phyloP scores from a whole-genome alignment of 2,888 invertebrate genomes.

The Nomada lathburiana region DNA sequence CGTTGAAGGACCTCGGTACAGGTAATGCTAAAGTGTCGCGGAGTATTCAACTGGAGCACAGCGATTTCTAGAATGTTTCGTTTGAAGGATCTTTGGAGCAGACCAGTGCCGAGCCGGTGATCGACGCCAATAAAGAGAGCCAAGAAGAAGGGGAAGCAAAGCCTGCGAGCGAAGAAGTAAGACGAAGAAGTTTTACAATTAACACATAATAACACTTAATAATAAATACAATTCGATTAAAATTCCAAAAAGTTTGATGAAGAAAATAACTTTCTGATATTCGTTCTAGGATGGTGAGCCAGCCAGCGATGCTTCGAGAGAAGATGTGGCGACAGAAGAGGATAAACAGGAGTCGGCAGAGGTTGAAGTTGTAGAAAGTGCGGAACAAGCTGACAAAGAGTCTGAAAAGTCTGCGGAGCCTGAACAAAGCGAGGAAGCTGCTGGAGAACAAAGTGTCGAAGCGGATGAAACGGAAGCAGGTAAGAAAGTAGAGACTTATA shows the following conservation, averaged over 20 bases:
- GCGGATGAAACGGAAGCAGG: conserved; percentile 57
- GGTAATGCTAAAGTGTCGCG: conserved; percentile 79
- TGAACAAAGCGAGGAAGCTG: conserved; percentile 70
- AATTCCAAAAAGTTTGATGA: not conserved
- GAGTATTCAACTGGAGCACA: conserved; percentile 74
- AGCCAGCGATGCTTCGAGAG: conserved; percentile 80
- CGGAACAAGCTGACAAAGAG: conserved; percentile 61
- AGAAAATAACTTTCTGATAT: not conserved
- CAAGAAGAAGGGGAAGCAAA: conserved; percentile 61
- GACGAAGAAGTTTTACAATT: not conserved
- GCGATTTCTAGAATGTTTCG: conserved; percentile 80
- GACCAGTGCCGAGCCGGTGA: conserved; percentile 78
- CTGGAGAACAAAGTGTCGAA: conserved; percentile 62
- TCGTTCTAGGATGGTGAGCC: conserved; percentile 56
- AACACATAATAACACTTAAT: not conserved
- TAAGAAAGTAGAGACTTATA: conserved; percentile 23
- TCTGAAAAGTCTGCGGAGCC: conserved; percentile 55
- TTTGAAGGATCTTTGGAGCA: conserved; percentile 83
- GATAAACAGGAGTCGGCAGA: conserved; percentile 52
- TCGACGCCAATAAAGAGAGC: conserved; percentile 62
- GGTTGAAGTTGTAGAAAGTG: conserved; percentile 35
- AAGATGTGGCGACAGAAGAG: conserved; percentile 76
- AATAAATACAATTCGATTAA: not conserved
- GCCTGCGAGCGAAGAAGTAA: conserved; percentile 70
- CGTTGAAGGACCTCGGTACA: conserved; percentile 85